Conservation (phyloP, 1,140 invertebrate genomes). For the Vanessa tameamea region DNA sequence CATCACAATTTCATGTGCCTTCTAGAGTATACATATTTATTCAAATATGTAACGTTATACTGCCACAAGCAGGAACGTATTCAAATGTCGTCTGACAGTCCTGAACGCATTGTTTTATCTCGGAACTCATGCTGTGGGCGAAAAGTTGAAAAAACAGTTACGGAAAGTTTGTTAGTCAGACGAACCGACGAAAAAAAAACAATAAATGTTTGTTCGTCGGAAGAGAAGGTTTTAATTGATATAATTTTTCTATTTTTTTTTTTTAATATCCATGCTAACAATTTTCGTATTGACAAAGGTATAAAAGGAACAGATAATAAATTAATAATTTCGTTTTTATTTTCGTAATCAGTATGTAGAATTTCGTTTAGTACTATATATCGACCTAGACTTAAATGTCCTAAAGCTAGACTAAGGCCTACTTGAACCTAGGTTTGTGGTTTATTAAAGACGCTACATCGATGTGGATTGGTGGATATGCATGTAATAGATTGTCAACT, state of each 20-base stretch:
- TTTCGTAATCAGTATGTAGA: too few relatives aligned
- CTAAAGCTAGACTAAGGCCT: too few relatives aligned
- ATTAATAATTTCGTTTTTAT: too few relatives aligned
- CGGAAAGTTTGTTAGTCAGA: constrained; percentile 15
- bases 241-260: constrained; percentile 15
- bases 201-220: constrained; percentile 11
- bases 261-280: too few relatives aligned
- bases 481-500: too few relatives aligned
- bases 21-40: neutral
- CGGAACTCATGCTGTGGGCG: constrained; percentile 12
- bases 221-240: constrained; percentile 26
- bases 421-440: too few relatives aligned
- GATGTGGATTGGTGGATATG: too few relatives aligned
- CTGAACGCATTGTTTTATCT: constrained; percentile 17
- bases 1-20: neutral
- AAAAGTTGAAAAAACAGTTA: constrained; percentile 23
- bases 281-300: too few relatives aligned
- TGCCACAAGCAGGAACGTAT: neutral
- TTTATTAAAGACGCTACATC: too few relatives aligned
- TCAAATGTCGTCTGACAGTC: constrained; percentile 11
- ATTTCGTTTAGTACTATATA: too few relatives aligned
- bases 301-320: too few relatives aligned
- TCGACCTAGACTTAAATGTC: too few relatives aligned
- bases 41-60: neutral
- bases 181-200: constrained; percentile 16